These are phyloP conservation scores for Rhynchomys soricoides DNA, from an alignment of 2,113 vertebrate species.

Conservation along the genomic window DNA sequence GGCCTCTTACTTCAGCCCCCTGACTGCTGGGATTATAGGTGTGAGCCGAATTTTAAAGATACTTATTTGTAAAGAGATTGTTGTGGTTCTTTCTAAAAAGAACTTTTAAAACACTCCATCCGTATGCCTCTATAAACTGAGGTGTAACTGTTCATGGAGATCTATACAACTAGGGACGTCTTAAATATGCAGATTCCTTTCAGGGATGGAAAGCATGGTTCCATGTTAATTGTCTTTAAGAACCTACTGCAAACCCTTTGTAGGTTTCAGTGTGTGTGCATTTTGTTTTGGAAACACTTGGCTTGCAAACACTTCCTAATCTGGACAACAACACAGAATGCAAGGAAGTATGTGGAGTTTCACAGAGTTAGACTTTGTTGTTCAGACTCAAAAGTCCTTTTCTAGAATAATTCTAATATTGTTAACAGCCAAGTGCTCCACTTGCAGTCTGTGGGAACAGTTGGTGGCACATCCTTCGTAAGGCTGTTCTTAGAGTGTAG, in stretches of 20 bases:
- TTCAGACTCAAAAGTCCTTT: not conserved
- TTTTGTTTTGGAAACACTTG: not conserved
- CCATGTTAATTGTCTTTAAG: not conserved
- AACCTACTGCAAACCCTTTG: not conserved
- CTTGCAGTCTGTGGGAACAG: not conserved
- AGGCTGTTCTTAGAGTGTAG: not conserved
- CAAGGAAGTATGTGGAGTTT: not conserved
- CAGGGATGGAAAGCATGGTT: not conserved
- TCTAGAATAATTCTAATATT: not conserved
- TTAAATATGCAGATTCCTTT: not conserved
- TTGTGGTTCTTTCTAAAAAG: conserved; percentile 1
- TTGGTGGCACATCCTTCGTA: conserved; percentile 28
- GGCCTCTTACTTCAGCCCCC: not conserved
- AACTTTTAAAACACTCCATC: not conserved
- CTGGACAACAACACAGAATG: not conserved
- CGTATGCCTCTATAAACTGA: not conserved
- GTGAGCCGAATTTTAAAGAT: not conserved
- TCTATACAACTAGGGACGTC: not conserved
- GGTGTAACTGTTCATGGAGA: not conserved
- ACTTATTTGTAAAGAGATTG: conserved; percentile 26
- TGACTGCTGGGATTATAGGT: not conserved
- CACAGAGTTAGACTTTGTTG: not conserved
- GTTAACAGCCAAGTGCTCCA: not conserved
- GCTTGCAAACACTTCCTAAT: not conserved
- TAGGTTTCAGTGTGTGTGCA: not conserved